Conservation (phyloP, 2,888 invertebrate genomes). For the Andrena bucephala region DNA sequence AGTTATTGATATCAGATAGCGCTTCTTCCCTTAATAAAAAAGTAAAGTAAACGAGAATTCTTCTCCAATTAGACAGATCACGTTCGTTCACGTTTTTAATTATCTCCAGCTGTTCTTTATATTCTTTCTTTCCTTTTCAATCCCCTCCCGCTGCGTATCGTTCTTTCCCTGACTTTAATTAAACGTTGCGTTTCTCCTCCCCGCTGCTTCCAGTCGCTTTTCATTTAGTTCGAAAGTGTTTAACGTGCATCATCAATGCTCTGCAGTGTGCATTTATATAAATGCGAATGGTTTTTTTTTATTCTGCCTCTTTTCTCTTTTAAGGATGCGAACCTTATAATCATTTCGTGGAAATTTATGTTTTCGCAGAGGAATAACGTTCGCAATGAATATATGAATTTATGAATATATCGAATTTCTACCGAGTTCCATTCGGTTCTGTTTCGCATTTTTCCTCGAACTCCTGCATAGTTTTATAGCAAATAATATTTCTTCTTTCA, state of each 20-base stretch:
- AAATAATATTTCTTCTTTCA: too few relatives aligned
- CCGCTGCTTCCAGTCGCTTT: background rate
- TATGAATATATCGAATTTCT: background rate
- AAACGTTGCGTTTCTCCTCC: conserved; percentile 10
- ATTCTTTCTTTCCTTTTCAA: background rate
- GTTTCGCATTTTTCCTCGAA: too few relatives aligned
- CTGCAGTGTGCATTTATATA: too few relatives aligned
- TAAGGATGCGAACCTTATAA: background rate
- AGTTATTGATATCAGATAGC: background rate
- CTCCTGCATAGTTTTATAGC: too few relatives aligned
- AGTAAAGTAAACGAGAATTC: background rate
- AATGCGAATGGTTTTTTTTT: background rate
- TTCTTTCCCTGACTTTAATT: conserved; percentile 23
- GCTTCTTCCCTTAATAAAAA: background rate
- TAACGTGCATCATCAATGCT: background rate
- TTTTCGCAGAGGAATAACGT: background rate
- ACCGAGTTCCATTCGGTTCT: background rate
- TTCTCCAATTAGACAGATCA: conserved; percentile 9
- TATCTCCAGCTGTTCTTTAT: background rate
- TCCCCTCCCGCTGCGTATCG: background rate
- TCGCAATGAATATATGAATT: background rate
- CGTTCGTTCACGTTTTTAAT: conserved; percentile 5
- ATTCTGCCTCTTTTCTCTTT: background rate
- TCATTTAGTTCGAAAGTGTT: conserved; percentile 3
- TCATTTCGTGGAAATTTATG: background rate